phyloP scores from a whole-genome alignment of 2,888 invertebrate genomes.

The Sycophila texana region DNA sequence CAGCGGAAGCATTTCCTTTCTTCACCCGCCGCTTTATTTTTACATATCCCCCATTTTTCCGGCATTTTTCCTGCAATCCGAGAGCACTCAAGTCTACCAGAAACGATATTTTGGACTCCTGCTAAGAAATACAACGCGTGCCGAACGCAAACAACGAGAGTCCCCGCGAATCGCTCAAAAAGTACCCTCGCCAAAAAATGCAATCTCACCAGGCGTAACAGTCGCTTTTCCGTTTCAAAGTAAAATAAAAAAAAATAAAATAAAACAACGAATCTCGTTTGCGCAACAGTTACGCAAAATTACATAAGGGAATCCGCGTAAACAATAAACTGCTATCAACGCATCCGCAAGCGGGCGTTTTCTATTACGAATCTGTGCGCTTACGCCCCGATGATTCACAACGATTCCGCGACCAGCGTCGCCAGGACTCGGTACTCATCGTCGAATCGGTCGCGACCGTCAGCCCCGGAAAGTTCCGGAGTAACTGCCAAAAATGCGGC shows the following conservation, averaged over 20 bases:
- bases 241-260: too few species aligned
- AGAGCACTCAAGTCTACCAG: too few species aligned
- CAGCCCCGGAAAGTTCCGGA: background rate
- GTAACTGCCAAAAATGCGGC: background rate
- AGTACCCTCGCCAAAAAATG: too few species aligned
- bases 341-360: background rate
- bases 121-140: too few species aligned
- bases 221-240: background rate
- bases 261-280: background rate
- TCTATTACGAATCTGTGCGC: background rate
- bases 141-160: too few species aligned
- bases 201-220: background rate
- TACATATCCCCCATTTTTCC: too few species aligned
- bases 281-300: conserved; percentile 16
- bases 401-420: background rate
- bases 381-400: background rate
- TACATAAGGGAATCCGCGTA: conserved; percentile 15
- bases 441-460: background rate
- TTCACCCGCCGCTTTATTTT: too few species aligned
- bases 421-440: background rate
- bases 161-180: too few species aligned
- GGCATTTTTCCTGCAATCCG: too few species aligned
- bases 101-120: too few species aligned
- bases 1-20: too few species aligned
- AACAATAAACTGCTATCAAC: conserved; percentile 5